Conservation (phyloP, 2,113 vertebrate species). For the Ariopsis seemanni region DNA sequence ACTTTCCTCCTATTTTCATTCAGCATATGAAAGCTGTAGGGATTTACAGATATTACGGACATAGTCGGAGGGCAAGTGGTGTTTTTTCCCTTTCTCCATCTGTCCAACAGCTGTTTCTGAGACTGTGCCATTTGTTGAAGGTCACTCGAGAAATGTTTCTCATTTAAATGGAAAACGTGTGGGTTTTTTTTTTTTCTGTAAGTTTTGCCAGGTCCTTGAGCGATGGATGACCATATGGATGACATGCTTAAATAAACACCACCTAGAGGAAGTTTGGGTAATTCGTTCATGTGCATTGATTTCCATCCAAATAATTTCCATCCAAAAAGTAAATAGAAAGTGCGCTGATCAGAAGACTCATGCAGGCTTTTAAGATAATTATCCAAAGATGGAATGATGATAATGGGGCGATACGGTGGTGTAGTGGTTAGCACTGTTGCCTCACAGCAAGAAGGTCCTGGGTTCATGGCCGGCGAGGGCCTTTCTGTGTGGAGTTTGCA, state of each 20-base stretch:
- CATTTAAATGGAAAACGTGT: neutral
- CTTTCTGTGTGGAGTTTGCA: no score
- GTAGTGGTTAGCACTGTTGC: no score
- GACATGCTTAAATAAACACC: neutral
- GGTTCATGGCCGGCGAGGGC: no score
- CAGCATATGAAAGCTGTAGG: neutral
- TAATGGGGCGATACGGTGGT: no score
- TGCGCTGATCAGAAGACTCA: neutral
- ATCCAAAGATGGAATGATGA: neutral
- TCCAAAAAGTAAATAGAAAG: neutral
- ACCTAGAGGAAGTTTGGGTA: neutral
- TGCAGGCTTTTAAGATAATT: neutral
- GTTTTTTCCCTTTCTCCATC: conserved; percentile 18
- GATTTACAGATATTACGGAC: conserved; percentile 16
- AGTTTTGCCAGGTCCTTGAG: neutral
- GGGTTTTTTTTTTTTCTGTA: neutral
- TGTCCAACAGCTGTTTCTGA: conserved; percentile 26
- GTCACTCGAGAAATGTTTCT: conserved; percentile 13
- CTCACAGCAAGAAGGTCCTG: no score
- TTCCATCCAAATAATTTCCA: neutral
- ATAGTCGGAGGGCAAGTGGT: conserved; percentile 4
- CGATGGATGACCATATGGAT: neutral
- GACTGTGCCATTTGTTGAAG: conserved; percentile 19
- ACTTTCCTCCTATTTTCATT: neutral
- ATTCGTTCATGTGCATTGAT: neutral